phyloP scores from a whole-genome alignment of 1,140 invertebrate species.

The Panagrolaimus sp. region DNA sequence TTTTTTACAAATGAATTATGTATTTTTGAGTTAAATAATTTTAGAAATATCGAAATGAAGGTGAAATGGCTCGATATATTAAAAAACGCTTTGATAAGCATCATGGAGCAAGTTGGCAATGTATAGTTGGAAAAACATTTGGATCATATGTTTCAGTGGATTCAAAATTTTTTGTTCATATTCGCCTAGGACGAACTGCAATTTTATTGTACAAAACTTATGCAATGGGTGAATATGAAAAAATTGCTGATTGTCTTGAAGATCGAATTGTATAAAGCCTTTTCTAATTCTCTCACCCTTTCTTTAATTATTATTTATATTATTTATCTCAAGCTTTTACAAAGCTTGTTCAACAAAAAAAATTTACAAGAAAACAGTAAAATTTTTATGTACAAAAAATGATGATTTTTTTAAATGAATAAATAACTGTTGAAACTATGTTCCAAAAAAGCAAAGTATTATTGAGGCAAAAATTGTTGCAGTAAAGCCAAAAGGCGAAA shows the following conservation, averaged over 20 bases:
- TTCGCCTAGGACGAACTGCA: not conserved
- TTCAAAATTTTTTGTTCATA: constrained; percentile 11
- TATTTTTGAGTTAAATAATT: not conserved
- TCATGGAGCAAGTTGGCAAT: not conserved
- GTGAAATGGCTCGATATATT: constrained; percentile 8
- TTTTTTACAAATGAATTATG: not conserved
- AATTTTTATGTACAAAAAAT: too few species aligned
- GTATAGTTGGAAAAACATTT: constrained; percentile 3
- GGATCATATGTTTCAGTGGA: not conserved
- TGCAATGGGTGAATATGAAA: not conserved
- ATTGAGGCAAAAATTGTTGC: too few species aligned
- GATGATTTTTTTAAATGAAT: too few species aligned
- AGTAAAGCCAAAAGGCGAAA: not conserved
- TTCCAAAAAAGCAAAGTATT: too few species aligned
- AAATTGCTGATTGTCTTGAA: not conserved
- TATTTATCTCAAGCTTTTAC: too few species aligned
- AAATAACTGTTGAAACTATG: too few species aligned
- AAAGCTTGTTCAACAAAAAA: not conserved
- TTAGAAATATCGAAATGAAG: not conserved
- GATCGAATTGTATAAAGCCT: constrained; percentile 12
- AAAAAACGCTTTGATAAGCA: not conserved
- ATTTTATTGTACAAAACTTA: constrained; percentile 6
- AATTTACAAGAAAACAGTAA: too few species aligned
- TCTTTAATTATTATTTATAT: too few species aligned
- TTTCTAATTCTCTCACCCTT: too few species aligned